Evolutionary conservation across 1,140 invertebrate genomes (phyloP).

Genomic region (Archegozetes longisetosus): DNA sequence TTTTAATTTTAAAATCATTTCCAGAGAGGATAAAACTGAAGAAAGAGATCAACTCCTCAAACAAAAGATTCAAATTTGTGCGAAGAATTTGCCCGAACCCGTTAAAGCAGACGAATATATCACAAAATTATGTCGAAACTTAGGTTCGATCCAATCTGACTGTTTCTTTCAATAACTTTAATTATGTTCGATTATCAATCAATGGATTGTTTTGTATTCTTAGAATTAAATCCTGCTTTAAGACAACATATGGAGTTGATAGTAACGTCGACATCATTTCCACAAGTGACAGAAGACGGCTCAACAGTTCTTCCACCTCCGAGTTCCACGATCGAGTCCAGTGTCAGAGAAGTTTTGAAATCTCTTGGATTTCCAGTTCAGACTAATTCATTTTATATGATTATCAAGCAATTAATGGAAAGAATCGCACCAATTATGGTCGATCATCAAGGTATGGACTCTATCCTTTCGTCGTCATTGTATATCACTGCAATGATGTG

Average conservation of each 20-base stretch:
- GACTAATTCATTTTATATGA: conserved; percentile 88
- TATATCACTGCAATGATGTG: neutral
- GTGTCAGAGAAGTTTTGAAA: conserved; percentile 56
- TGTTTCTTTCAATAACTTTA: too few relatives aligned
- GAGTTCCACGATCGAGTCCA: conserved; percentile 15
- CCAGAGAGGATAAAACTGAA: conserved; percentile 21
- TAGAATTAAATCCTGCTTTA: conserved; percentile 55
- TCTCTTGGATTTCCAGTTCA: conserved; percentile 82
- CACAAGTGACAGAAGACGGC: conserved; percentile 34
- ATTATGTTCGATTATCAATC: too few relatives aligned
- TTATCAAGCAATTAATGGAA: conserved; percentile 83
- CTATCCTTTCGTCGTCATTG: neutral
- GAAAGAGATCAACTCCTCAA: conserved; percentile 18
- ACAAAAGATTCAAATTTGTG: conserved; percentile 18
- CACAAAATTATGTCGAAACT: conserved; percentile 64
- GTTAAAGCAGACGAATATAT: conserved; percentile 82
- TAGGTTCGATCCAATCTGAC: conserved; percentile 38
- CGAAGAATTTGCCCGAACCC: conserved; percentile 57
- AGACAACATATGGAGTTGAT: conserved; percentile 21
- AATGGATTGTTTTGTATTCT: too few relatives aligned
- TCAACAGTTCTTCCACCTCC: conserved; percentile 46
- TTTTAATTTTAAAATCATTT: neutral
- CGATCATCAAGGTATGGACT: conserved; percentile 51
- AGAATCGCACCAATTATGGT: conserved; percentile 88
- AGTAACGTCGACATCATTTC: conserved; percentile 19